Percentiles rank a stretch among this genome's conserved stretches.
Conservation (phyloP, 2,888 invertebrate species). For the Aleiodes alternator region DNA sequence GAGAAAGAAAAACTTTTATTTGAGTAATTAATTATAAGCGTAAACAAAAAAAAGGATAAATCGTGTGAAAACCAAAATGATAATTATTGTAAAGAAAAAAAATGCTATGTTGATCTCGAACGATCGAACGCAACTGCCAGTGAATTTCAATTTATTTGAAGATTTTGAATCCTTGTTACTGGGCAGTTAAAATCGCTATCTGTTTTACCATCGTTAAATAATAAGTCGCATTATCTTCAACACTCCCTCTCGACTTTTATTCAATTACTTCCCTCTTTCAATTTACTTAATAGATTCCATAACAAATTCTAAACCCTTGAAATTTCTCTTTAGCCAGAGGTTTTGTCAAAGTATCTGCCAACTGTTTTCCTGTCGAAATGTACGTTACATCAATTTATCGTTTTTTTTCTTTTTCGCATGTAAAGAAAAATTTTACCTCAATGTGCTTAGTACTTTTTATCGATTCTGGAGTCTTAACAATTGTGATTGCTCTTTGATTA, state of each 20-base stretch:
- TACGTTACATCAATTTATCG: slow-evolving; percentile 55
- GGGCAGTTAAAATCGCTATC: too few species aligned
- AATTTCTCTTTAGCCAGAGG: slow-evolving; percentile 36
- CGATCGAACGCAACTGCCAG: too few species aligned
- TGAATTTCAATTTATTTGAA: too few species aligned
- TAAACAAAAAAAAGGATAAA: too few species aligned
- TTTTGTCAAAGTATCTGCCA: slow-evolving; percentile 63
- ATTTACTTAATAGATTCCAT: too few species aligned
- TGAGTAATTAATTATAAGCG: neutral
- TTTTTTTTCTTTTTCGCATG: slow-evolving; percentile 58
- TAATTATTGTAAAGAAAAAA: too few species aligned
- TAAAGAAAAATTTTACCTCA: slow-evolving; percentile 60
- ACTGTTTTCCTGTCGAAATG: slow-evolving; percentile 57
- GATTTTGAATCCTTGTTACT: too few species aligned
- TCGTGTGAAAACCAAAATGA: too few species aligned
- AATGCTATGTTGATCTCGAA: too few species aligned
- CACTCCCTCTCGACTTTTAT: slow-evolving; percentile 45
- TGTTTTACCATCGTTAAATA: too few species aligned
- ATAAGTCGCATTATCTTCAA: too few species aligned
- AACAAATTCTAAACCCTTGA: too few species aligned
- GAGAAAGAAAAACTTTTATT: neutral
- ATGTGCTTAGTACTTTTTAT: slow-evolving; percentile 64
- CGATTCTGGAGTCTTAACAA: slow-evolving; percentile 64
- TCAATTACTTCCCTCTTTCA: slow-evolving; percentile 31
- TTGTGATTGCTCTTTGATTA: slow-evolving; percentile 2